These are phyloP conservation scores for Rhynchophorus ferrugineus DNA, from an alignment of 1,140 invertebrate species.

Conservation along the genomic window DNA sequence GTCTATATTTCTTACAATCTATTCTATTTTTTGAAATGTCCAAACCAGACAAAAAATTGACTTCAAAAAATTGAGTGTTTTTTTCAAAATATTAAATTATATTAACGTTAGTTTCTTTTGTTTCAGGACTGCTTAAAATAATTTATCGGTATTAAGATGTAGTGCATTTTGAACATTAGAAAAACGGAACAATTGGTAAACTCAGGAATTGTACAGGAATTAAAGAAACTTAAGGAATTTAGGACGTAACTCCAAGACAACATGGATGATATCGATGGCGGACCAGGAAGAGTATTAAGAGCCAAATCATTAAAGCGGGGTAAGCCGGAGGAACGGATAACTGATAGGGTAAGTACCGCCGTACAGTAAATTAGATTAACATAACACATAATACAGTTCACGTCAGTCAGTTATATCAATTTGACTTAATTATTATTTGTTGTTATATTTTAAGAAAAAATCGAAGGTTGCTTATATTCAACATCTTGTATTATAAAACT, in stretches of 20 bases:
- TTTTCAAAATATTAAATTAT: not conserved
- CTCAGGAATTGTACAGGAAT: slow-evolving; percentile 10
- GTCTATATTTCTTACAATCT: not conserved
- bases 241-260: not conserved
- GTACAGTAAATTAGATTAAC: too few relatives aligned
- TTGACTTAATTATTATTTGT: too few relatives aligned
- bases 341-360: slow-evolving; percentile 66
- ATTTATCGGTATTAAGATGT: not conserved
- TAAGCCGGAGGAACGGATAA: slow-evolving; percentile 61
- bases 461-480: too few relatives aligned
- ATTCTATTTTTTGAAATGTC: not conserved
- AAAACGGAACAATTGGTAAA: slow-evolving; percentile 8
- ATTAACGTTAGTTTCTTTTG: not conserved
- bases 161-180: not conserved
- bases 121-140: not conserved
- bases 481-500: too few relatives aligned
- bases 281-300: slow-evolving; percentile 48
- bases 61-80: not conserved
- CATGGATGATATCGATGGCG: slow-evolving; percentile 25
- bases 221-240: not conserved
- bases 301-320: slow-evolving; percentile 64
- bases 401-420: too few relatives aligned
- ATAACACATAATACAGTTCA: not conserved
- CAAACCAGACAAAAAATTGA: not conserved
- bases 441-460: too few relatives aligned